phyloP scores from a whole-genome alignment of 2,888 invertebrate species.

The Idaea straminata region DNA sequence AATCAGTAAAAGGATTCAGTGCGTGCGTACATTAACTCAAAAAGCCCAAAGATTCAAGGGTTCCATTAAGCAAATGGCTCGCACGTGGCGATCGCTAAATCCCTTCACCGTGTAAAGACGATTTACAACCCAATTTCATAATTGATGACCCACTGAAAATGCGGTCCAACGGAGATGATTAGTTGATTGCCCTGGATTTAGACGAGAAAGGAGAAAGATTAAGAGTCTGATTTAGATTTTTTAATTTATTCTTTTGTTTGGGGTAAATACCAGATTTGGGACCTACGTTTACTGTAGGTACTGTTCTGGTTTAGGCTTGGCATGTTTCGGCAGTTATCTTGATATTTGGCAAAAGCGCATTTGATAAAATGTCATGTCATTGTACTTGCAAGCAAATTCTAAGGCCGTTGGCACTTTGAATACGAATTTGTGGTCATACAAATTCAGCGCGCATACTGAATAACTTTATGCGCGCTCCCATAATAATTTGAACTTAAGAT shows the following conservation, averaged over 20 bases:
- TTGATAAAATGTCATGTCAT: no score
- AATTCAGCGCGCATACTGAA: no score
- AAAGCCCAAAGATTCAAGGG: constrained; percentile 55
- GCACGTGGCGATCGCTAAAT: constrained; percentile 73
- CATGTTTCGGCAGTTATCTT: no score
- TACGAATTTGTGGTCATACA: no score
- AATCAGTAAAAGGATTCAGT: constrained; percentile 13
- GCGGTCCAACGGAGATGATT: constrained; percentile 61
- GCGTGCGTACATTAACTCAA: background rate
- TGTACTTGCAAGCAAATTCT: no score
- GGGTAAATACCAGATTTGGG: constrained; percentile 10
- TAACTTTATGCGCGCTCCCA: no score
- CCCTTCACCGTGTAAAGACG: constrained; percentile 74
- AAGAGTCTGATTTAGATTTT: constrained; percentile 13
- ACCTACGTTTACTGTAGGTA: background rate
- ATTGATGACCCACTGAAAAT: constrained; percentile 72
- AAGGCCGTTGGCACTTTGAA: no score
- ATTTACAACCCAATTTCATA: constrained; percentile 75
- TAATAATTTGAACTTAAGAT: no score
- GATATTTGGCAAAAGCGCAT: no score
- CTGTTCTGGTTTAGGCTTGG: no score
- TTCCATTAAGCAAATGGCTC: constrained; percentile 73
- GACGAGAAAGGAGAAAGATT: constrained; percentile 27
- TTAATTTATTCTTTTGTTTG: constrained; percentile 2
- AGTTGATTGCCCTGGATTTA: constrained; percentile 65